Base-by-base conservation (phyloP, 2,888 invertebrate genomes). In the Mythimna lalbum region DNA sequence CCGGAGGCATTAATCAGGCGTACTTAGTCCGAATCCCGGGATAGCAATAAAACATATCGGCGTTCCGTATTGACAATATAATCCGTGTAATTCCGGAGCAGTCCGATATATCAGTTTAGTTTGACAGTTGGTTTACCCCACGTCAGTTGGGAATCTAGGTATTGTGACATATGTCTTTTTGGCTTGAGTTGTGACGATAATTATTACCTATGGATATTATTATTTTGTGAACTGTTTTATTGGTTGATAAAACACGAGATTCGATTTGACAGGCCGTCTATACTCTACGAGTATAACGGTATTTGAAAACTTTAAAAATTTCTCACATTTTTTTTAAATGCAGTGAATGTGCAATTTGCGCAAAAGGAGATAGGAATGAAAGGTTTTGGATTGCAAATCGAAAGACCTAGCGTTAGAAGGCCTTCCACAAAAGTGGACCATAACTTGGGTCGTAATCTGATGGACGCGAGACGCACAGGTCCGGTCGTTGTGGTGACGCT, bases 41-140 rank as follows among this genome's bases (percentile, higher is more conserved):
- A 55, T 67, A 76, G 65, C 79, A 80, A 82, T 84, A 82, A 81
- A 84, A 86, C 74, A 84, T 84, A 84, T 80, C 73, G 81, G 56
- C 55, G 74, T 56, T 66, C 67, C 59, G 62, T 74, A 86, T 84
- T 86, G 84, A 84, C 86, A 84, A 66, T 60, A 72, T 84, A 84
- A 84, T 84, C 77, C 75, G 0, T 9, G 73, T 76, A 75, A 86
- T 84, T 76, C 83, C 66, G 47, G 14, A 67, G 31, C 65, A 63
- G 78, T 76, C 64, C 86, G 65, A 84, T 84, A 86, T 84, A 86
- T 84, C 83, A 79, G 79, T 81, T 81, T 60, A 79, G 71, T 86
- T 84, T 76, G 86, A 86, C 84, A 84, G 71, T 19, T n/a, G 27
- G 63, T 17, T 69, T 75, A 86, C 62, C 75, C 55, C 50, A 33